A percentile compares a stretch with the other conserved stretches of the same genome.
phyloP scores from a whole-genome alignment of 2,888 invertebrate species.

The Aethes cnicana region DNA sequence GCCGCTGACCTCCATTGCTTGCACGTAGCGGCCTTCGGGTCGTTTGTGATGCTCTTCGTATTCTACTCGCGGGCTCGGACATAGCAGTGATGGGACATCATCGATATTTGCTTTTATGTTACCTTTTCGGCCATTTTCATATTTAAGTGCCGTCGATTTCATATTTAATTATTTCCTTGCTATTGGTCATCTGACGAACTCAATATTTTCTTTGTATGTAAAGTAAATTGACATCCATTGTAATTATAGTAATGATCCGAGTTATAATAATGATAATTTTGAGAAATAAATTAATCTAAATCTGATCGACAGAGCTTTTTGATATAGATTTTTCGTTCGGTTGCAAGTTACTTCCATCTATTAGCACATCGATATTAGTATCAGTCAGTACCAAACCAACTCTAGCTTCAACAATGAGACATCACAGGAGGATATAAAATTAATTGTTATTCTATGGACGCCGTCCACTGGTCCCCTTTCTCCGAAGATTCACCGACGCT shows the following conservation, averaged over 20 bases:
- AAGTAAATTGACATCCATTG: too few species aligned
- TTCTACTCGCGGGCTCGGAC: slow-evolving; percentile 46
- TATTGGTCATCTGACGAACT: too few species aligned
- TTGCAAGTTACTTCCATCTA: too few species aligned
- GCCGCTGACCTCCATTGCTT: slow-evolving; percentile 60
- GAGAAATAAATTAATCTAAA: too few species aligned
- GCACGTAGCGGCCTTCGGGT: slow-evolving; percentile 64
- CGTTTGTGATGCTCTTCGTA: slow-evolving; percentile 52
- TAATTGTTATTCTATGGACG: slow-evolving; percentile 64
- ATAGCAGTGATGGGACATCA: slow-evolving; percentile 29
- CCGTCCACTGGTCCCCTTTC: slow-evolving; percentile 61
- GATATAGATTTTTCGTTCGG: too few species aligned
- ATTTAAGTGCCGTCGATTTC: too few species aligned
- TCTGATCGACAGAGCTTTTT: too few species aligned
- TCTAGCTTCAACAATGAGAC: slow-evolving; percentile 39
- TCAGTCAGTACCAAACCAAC: slow-evolving; percentile 37
- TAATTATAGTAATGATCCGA: too few species aligned
- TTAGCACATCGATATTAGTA: slow-evolving; percentile 29
- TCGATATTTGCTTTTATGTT: slow-evolving; percentile 30
- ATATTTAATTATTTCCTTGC: too few species aligned
- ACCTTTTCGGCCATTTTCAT: too few species aligned
- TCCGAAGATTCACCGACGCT: slow-evolving; percentile 51
- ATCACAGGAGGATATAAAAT: slow-evolving; percentile 60
- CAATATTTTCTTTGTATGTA: too few species aligned
- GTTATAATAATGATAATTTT: too few species aligned